Evolutionary conservation across 2,888 invertebrate genomes (phyloP), one percentile per base, ranked within the genome.

Genomic region (Drymonia ruficornis): DNA sequence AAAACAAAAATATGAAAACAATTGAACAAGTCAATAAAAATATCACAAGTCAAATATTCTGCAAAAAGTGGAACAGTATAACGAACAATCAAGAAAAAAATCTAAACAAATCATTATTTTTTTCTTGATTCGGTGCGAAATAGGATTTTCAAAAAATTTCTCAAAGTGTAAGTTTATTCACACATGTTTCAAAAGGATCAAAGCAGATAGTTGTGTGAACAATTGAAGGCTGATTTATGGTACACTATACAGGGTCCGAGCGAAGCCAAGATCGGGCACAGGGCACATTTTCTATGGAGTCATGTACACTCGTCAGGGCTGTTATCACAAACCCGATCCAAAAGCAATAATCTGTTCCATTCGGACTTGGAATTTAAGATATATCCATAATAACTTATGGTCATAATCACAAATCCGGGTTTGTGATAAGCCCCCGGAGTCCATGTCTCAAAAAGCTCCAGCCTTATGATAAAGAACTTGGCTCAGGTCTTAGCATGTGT

Each of bases 1-100:
- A 56, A 65, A 70, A 69, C 68, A 64, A 67, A 71, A 72, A 61
- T 58, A 71, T 56, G 55, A 56, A 71, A 69, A 63, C 56, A 70
- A 62, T 56, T 56, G 49, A 60, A 59, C 56, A 73, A 52, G 53
- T 63, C 55, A 61, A 54, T 57, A 62, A 66, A 63, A 73, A 63
- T 64, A 70, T 70, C 64, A 67, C 61, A 70, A 51, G 50, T 60
- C 29, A 29, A 16, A 52, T 52, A 60, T 62, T 60, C 61, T 67
- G 70, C 64, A 48, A 52, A 55, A 50, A 13, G 54, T 67, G 66
- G 59, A 69, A 56, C 44, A 50, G 57, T 52, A 51, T 44, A 15
- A 23, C 58, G 49, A 15, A 23, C 58, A 47, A 62, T 59, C 61
- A 51, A 34, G 43, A 55, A 65, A 66, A 65, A 53, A 59, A 55